A percentile compares a stretch with the other conserved stretches of the same genome.
These are phyloP conservation scores for Drosophila yooni DNA, from an alignment of 2,888 invertebrate species.

Conservation along the genomic window DNA sequence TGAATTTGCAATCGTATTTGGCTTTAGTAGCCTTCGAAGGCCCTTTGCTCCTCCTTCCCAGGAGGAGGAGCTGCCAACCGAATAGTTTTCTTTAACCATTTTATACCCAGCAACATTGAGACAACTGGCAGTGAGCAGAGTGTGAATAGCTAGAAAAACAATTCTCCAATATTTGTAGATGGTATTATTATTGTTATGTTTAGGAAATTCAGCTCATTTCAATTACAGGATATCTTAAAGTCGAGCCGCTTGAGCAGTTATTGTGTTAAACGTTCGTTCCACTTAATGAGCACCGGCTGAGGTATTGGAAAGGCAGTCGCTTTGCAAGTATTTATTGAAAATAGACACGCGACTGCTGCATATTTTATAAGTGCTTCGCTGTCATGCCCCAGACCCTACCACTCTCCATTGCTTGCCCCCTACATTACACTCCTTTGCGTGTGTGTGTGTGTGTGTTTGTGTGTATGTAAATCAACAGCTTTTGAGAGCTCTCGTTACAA, in stretches of 20 bases:
- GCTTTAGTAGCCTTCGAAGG: neutral
- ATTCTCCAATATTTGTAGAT: neutral
- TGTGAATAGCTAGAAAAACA: neutral
- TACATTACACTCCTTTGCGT: neutral
- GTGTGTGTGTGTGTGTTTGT: constrained; percentile 10
- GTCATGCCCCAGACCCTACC: constrained; percentile 1
- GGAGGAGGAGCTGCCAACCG: neutral
- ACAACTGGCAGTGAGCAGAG: neutral
- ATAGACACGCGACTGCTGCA: constrained; percentile 76
- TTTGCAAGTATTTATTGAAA: constrained; percentile 74
- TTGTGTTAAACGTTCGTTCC: constrained; percentile 38
- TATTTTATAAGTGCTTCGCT: constrained; percentile 71
- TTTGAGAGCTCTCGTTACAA: constrained; percentile 71
- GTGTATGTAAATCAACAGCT: constrained; percentile 64
- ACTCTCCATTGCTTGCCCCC: neutral
- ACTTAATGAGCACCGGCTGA: constrained; percentile 45
- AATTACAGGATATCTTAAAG: neutral
- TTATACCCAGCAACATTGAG: neutral
- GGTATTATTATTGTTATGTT: neutral
- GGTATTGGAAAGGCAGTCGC: constrained; percentile 31
- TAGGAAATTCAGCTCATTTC: neutral
- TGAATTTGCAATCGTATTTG: neutral
- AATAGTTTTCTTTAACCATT: neutral
- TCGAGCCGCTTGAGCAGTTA: neutral
- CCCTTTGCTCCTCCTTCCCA: neutral